Conservation (phyloP, 2,113 vertebrate genomes). For the Panurus biarmicus region DNA sequence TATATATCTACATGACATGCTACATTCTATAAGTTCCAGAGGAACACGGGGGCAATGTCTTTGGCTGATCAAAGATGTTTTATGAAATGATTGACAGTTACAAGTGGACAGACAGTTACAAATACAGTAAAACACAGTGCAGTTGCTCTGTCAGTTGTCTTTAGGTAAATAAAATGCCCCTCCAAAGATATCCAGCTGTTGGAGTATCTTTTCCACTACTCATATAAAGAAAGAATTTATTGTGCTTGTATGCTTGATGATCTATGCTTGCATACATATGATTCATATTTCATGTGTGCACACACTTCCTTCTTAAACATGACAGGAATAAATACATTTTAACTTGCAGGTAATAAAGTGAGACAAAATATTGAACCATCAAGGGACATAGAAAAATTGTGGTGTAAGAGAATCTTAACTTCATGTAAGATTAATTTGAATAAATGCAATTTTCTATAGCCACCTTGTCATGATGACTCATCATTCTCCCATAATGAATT, state of each 20-base stretch:
- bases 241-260: neutral
- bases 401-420: slow-evolving; percentile 20
- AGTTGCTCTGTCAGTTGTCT: neutral
- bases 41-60: neutral
- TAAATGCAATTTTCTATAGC: slow-evolving; percentile 34
- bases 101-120: neutral
- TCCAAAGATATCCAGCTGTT: neutral
- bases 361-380: neutral
- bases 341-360: neutral
- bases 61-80: neutral
- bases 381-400: neutral
- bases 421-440: slow-evolving; percentile 34
- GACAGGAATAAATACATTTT: neutral
- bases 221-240: neutral
- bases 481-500: slow-evolving; percentile 39
- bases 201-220: neutral
- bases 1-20: neutral
- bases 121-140: neutral
- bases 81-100: neutral
- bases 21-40: neutral
- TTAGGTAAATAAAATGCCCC: neutral
- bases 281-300: neutral
- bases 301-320: neutral
- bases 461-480: slow-evolving; percentile 18
- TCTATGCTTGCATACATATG: neutral